Conservation (phyloP, 2,113 vertebrate genomes). For the Petroica traversi region DNA sequence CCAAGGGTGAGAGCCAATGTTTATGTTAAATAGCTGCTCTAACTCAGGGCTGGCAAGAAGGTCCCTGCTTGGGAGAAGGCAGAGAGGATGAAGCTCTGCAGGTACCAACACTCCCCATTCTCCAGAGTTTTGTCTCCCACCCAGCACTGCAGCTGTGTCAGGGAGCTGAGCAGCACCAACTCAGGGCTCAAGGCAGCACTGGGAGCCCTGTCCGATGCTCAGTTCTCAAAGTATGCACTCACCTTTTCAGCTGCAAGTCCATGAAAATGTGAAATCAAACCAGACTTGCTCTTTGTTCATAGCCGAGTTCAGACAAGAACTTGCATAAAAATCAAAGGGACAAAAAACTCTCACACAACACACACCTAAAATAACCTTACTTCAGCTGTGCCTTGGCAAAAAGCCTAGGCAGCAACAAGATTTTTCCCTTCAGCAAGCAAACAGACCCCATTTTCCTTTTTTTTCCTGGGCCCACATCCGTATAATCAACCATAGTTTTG, state of each 20-base stretch:
- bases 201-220: neutral
- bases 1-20: neutral
- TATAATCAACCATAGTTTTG: neutral
- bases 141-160: rapidly evolving
- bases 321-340: neutral
- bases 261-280: neutral
- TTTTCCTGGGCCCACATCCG: neutral
- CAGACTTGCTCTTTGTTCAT: neutral
- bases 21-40: neutral
- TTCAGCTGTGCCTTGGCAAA: neutral
- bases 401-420: neutral
- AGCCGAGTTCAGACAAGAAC: rapidly evolving
- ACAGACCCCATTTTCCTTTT: neutral
- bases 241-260: neutral
- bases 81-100: neutral
- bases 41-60: neutral
- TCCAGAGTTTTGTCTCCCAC: neutral
- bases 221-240: neutral
- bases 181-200: neutral
- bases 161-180: rapidly evolving
- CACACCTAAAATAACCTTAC: neutral
- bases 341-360: neutral
- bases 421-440: slow-evolving; percentile 5
- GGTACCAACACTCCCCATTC: neutral
- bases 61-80: neutral